A percentile compares a stretch with the other conserved stretches of the same genome.
Evolutionary conservation across 92 coral and sea anemone genomes (phyloP).

Genomic region (Isaurus tuberculatus): DNA sequence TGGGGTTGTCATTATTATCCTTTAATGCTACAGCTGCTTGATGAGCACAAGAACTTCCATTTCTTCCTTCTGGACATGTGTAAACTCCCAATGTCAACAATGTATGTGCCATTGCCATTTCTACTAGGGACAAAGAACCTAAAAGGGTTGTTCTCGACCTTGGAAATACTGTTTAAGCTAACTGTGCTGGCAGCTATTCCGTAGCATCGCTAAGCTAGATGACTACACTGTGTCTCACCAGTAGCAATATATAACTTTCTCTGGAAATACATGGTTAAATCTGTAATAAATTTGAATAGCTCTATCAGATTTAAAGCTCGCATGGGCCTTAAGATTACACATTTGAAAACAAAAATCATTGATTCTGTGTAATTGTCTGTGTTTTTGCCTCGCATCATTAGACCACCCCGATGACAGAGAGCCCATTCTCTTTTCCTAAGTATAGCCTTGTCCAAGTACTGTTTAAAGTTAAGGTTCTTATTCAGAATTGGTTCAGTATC

Average conservation of each 20-base stretch:
- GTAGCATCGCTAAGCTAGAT: conserved; percentile 61
- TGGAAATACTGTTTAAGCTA: conserved; percentile 27
- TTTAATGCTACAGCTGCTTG: conserved; percentile 61
- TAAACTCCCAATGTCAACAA: conserved; percentile 56
- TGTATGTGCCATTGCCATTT: conserved; percentile 26
- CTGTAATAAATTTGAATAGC: conserved; percentile 58
- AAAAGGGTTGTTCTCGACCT: conserved; percentile 35
- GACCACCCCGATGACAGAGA: conserved; percentile 32
- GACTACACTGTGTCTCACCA: conserved; percentile 53
- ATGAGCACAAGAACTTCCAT: conserved; percentile 69
- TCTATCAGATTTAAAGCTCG: conserved; percentile 64
- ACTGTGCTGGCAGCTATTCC: conserved; percentile 54
- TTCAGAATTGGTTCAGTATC: background rate
- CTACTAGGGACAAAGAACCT: conserved; percentile 61
- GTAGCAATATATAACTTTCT: conserved; percentile 57
- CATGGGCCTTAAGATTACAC: conserved; percentile 51
- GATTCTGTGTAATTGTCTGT: conserved; percentile 77
- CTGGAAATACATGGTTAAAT: conserved; percentile 61
- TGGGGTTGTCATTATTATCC: conserved; percentile 35
- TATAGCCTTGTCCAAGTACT: conserved; percentile 49
- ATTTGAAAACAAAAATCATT: conserved; percentile 59
- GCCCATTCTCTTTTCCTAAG: conserved; percentile 61
- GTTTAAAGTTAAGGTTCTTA: conserved; percentile 43
- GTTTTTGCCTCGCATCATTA: conserved; percentile 72
- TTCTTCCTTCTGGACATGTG: conserved; percentile 55